These are phyloP conservation scores for Antheraea yamamai DNA, from an alignment of 2,888 invertebrate species.

Conservation along the genomic window DNA sequence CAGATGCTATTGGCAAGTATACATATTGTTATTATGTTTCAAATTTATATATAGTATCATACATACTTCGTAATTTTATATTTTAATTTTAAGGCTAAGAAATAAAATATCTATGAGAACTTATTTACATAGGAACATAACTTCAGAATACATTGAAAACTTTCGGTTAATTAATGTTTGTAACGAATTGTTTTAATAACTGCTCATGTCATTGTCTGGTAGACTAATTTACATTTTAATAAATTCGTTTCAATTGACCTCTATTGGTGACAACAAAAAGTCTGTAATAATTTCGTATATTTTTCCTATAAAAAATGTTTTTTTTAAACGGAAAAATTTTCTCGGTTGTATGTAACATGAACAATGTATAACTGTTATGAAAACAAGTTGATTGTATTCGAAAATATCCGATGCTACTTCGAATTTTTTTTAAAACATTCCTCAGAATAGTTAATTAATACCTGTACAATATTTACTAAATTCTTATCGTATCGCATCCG, in stretches of 20 bases:
- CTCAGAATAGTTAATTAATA: not conserved
- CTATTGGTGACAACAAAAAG: not conserved
- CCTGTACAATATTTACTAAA: not conserved
- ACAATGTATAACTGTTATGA: not conserved
- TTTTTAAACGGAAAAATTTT: not conserved
- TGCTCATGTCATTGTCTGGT: too few species aligned
- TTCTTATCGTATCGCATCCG: not conserved
- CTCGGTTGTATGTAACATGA: not conserved
- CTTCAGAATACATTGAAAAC: too few species aligned
- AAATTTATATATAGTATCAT: not conserved
- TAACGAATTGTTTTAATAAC: too few species aligned
- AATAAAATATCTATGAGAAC: too few species aligned
- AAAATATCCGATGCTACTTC: not conserved
- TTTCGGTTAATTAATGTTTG: too few species aligned
- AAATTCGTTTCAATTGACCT: too few species aligned
- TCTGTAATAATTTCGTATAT: not conserved
- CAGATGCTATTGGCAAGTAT: conserved; percentile 90
- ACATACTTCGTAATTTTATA: too few species aligned
- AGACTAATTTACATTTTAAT: too few species aligned
- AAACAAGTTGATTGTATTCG: not conserved
- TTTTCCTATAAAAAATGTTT: not conserved
- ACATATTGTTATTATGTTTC: not conserved
- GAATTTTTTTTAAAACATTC: not conserved
- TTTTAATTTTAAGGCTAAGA: too few species aligned
- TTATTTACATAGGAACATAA: too few species aligned